phyloP scores from a whole-genome alignment of 2,113 vertebrate genomes.

The Dicrurus megarhynchus region DNA sequence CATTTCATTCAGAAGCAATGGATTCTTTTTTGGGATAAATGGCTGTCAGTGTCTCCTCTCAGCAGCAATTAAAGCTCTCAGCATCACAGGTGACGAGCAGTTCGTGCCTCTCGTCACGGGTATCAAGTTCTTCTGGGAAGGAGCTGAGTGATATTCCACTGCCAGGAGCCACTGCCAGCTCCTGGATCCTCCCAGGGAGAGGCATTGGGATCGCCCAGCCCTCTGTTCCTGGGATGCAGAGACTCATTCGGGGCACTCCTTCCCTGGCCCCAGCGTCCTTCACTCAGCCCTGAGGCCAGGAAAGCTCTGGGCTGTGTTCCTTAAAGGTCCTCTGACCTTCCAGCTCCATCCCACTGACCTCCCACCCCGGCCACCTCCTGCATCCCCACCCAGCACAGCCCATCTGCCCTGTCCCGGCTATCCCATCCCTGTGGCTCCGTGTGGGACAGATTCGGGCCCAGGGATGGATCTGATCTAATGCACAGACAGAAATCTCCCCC shows the following conservation, averaged over 20 bases:
- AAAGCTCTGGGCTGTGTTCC: not conserved
- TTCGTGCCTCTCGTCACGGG: not conserved
- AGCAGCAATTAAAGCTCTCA: constrained; percentile 23
- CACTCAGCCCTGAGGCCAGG: not conserved
- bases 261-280: not conserved
- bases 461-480: not conserved
- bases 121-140: not conserved
- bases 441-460: not conserved
- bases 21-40: not conserved
- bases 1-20: not conserved
- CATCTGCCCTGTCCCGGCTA: not conserved
- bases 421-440: not conserved
- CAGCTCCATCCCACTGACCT: not conserved
- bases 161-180: not conserved
- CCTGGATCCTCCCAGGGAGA: not conserved
- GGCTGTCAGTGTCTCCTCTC: constrained; percentile 10
- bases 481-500: not conserved
- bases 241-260: not conserved
- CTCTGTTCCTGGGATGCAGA: accelerated
- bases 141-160: not conserved
- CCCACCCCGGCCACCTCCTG: accelerated
- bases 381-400: too few species aligned
- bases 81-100: not conserved
- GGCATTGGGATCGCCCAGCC: not conserved
- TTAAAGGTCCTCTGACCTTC: not conserved